Percentiles rank a stretch among this genome's conserved stretches.
Conservation (phyloP, 1,140 invertebrate species). For the Sesamia nonagrioides region DNA sequence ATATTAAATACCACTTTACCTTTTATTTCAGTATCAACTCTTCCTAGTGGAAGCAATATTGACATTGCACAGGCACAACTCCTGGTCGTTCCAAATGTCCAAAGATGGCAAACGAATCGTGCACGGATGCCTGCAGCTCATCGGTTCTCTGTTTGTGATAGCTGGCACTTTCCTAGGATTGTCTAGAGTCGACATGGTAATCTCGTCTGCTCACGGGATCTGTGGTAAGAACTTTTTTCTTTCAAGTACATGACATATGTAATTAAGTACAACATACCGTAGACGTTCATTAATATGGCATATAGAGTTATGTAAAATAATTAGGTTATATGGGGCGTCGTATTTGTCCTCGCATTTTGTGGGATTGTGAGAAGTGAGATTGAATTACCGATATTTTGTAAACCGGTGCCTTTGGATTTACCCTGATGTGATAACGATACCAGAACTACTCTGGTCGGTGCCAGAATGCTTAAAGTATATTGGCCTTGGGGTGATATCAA, state of each 20-base stretch:
- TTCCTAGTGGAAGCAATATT: conserved; percentile 81
- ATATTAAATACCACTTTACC: not conserved
- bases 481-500: no score
- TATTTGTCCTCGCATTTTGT: no score
- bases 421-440: no score
- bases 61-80: conserved; percentile 80
- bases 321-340: no score
- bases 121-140: conserved; percentile 80
- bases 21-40: conserved; percentile 76
- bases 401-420: no score
- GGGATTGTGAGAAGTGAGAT: no score
- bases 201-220: conserved; percentile 79
- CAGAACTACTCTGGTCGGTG: no score
- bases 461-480: no score
- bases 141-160: conserved; percentile 78
- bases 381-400: no score
- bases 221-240: conserved; percentile 69
- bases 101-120: conserved; percentile 77
- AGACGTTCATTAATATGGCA: no score
- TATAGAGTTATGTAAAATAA: no score
- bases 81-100: conserved; percentile 80
- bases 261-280: no score
- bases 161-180: conserved; percentile 81
- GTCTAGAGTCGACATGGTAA: conserved; percentile 70
- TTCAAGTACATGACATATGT: not conserved